Evolutionary conservation across 2,888 invertebrate genomes (phyloP), one percentile per base, ranked within the genome.

Genomic region (Drosophila parthenogenetica): DNA sequence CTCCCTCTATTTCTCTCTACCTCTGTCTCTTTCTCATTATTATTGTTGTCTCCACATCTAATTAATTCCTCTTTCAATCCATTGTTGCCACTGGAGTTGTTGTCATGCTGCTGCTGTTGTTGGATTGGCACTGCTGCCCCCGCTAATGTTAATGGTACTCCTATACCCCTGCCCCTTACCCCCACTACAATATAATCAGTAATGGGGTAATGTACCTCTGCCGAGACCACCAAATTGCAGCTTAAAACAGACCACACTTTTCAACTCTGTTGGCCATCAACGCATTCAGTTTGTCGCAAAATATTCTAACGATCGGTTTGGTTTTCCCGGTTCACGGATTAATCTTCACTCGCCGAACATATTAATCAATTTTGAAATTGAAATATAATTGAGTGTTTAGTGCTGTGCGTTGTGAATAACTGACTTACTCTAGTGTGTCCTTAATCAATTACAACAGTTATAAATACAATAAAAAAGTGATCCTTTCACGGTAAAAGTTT

Each of bases 271-370:
- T 73, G 64, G 58, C 40, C 64, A 64, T 59, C 69, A 78, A 68
- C 75, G 72, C 69, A 59, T 86, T 90, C 73, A 90, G 90, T 90
- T 85, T 79, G 83, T 83, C 90, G 90, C 90, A 83, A 90, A 83
- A 78, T 84, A 79, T 88, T 86, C 90, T 81, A 90, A 87, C 90
- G 91, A 87, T 91, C 90, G 84, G 90, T 90, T 82, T 74, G 80
- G 85, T 89, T 84, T 84, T 79, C 13, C 35, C 29, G 77, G 64
- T 71, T 59, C 69, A 29, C 67, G 58, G 51, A 54, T 37, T 55
- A 29, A 29, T 68, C 50, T 54, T 48, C 46, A 61, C 7, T 45
- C 68, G 48, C 45, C 54, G 49, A 37, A 29, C 48, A 17, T 13
- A 57, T 35, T 57, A 57, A 46, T 53, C 16, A 25, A 53, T 16